Percentiles rank a stretch among this genome's conserved stretches.
Conservation (phyloP, 64 coral and sea anemone genomes). For the Astreopora myriophthalma region DNA sequence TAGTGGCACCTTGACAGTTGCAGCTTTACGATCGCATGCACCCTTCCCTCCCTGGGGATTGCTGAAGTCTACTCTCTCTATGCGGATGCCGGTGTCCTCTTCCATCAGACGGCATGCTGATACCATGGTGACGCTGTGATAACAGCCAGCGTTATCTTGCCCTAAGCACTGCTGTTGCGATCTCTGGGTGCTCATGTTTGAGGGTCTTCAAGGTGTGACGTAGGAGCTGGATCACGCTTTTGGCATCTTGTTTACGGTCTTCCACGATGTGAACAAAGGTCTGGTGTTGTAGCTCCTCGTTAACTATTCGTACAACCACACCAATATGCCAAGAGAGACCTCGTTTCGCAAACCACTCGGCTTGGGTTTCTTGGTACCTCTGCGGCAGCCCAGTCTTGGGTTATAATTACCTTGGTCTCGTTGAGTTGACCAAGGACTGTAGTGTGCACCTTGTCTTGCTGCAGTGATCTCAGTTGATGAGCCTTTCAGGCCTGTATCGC, state of each 20-base stretch:
- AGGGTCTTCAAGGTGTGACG: conserved; percentile 9
- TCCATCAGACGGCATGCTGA: conserved; percentile 20
- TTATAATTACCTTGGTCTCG: neutral
- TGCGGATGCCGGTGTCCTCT: conserved; percentile 2
- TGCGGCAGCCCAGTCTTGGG: neutral
- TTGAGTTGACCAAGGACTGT: neutral
- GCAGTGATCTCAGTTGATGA: neutral
- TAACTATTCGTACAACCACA: neutral
- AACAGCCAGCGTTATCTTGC: conserved; percentile 16
- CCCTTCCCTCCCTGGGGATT: conserved; percentile 1
- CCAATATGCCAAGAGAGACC: neutral
- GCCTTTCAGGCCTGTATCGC: neutral
- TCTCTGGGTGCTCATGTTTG: conserved; percentile 10
- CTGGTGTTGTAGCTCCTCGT: neutral
- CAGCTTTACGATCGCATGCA: neutral
- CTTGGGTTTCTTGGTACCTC: neutral
- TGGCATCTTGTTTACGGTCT: neutral
- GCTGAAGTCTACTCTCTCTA: conserved; percentile 7
- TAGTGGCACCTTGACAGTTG: neutral
- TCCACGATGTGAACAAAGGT: neutral
- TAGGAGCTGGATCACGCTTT: neutral
- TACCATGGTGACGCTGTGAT: conserved; percentile 16
- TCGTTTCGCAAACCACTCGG: neutral
- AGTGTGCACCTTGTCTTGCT: neutral
- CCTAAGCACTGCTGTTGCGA: neutral